Evolutionary conservation across 1,140 invertebrate genomes (phyloP), one percentile per base, ranked within the genome.

Genomic region (Dendroctonus ponderosae): DNA sequence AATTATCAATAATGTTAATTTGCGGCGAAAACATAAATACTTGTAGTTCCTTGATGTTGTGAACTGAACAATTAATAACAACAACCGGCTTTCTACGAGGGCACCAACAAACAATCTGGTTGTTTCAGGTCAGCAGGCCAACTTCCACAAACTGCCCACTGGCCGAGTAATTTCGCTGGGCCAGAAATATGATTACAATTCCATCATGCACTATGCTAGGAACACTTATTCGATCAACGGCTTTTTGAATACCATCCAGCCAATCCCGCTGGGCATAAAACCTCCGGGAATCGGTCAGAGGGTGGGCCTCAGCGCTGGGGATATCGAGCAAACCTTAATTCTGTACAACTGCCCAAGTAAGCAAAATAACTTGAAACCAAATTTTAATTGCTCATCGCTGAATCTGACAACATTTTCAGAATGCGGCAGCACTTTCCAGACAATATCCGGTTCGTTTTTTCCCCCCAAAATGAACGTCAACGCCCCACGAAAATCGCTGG

Each of bases 191-290:
- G 97, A 99, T 77, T 98, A 96, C 71, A 92, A 94, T 72, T 95
- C 92, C 0, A 98, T 99, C 65, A 99, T 99, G 97, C 97, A 99
- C 77, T 99, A 99, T 78, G 96, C 96, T 0, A 84, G 94, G 46
- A 98, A 98, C 74, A 99, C 97, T 0, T 99, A 99, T 80, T 96
- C 96, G 0, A 94, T 92, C 79, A 93, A 92, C 37, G 95, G 92
- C 0, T 97, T 94, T 76, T 78, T 98, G 62, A 96, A 98, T 75
- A 98, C 96, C 0, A 98, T 98, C 65, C 80, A 97, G 62, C 96
- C 96, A 0, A 85, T 87, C 43, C 86, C 87, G 50, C 38, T 38
- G n/a, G 88, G 89, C 9, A 87, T 87, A 69, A 91, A 91, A 71
- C 80, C 91, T 43, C 93, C 93, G 0, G 93, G 97, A 81, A 97